A percentile compares a stretch with the other conserved stretches of the same genome.
phyloP scores from a whole-genome alignment of 2,113 vertebrate species.

The Enhydra lutris region DNA sequence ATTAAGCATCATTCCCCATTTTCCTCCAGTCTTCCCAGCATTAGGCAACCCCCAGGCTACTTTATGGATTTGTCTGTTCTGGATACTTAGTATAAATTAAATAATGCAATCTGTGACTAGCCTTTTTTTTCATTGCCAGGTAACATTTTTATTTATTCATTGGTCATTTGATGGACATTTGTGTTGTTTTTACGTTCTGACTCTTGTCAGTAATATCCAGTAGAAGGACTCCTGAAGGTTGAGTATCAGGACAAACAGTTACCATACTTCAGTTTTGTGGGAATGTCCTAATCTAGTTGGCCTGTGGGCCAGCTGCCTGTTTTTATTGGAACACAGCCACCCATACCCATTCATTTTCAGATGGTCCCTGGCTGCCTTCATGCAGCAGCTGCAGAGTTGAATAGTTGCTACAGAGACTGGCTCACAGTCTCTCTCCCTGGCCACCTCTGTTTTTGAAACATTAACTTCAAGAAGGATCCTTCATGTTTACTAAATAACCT shows the following conservation, averaged over 20 bases:
- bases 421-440: neutral
- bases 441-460: neutral
- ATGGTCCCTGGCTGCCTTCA: neutral
- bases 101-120: neutral
- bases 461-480: neutral
- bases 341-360: neutral
- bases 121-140: neutral
- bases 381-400: neutral
- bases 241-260: neutral
- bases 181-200: neutral
- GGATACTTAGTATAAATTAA: neutral
- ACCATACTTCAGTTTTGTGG: neutral
- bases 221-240: neutral
- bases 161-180: neutral
- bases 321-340: neutral
- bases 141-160: neutral
- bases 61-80: constrained; percentile 2
- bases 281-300: neutral
- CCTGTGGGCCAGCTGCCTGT: neutral
- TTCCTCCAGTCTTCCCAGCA: neutral
- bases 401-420: neutral
- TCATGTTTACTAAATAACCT: constrained; percentile 32
- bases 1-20: neutral
- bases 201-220: neutral
- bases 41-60: neutral